These are phyloP conservation scores for Myiopsitta monachus DNA, from an alignment of 2,113 vertebrate species.

Conservation along the genomic window DNA sequence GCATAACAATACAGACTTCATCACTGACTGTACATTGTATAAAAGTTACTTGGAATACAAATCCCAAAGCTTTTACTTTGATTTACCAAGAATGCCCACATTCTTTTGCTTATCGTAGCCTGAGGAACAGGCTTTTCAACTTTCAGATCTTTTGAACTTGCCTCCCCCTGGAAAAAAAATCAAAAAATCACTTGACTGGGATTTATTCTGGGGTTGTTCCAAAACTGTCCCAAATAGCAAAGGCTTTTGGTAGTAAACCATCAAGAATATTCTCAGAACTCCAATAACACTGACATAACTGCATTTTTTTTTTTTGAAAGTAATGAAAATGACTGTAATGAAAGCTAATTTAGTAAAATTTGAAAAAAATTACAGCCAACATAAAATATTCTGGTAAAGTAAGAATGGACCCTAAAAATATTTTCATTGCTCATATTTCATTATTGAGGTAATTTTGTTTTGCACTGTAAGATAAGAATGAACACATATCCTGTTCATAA, in stretches of 20 bases:
- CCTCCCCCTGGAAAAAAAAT: background rate
- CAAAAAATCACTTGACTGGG: background rate
- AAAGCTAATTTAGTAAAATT: background rate
- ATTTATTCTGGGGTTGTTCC: slow-evolving; percentile 2
- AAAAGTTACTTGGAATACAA: background rate
- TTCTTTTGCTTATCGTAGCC: background rate
- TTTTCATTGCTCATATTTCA: background rate
- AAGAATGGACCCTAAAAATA: background rate
- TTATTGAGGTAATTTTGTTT: background rate
- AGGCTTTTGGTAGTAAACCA: background rate
- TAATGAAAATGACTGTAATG: background rate
- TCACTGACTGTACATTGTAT: background rate
- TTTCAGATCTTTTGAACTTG: slow-evolving; percentile 13
- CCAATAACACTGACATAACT: background rate
- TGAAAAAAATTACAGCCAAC: background rate
- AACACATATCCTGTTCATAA: background rate
- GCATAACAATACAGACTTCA: background rate
- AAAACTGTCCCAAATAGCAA: background rate
- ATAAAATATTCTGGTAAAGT: background rate
- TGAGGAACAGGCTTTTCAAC: background rate
- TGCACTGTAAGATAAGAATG: background rate
- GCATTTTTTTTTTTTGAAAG: background rate
- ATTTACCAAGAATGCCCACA: background rate
- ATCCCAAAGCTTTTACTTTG: background rate
- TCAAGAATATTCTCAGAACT: background rate